Base-by-base conservation (phyloP, 23 tunicate species). In the Styela plicata region DNA sequence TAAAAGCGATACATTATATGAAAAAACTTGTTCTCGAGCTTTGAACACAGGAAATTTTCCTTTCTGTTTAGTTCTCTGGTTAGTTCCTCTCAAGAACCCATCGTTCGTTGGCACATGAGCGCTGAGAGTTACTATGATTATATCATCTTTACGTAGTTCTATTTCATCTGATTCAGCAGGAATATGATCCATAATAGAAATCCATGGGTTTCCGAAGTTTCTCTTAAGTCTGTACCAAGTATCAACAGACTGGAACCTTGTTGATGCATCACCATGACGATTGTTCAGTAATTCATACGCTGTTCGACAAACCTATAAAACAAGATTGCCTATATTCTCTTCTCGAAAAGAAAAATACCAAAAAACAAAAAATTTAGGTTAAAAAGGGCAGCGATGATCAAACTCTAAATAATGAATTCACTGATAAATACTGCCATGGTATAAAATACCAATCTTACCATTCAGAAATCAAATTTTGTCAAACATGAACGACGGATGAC, bases 1-100 rank as follows among this genome's bases (percentile, higher is more conserved):
- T 44, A 44, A 13, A 5, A 5, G 10, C 13, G 57, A 44, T 44
- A 44, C 57, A 44, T 44, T 44, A 44, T 44, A 44, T 5, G 57
- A 44, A 44, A 44, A 44, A 44, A 44, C 57, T 44, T 44, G 57
- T 44, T 44, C 57, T 5, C 57, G 57, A 44, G 10, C 70, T 65
- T 65, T 65, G 70, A 65, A 65, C 17, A 27, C 29, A 3, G 70
- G 70, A 18, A 65, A 65, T 65, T 65, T 65, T 65, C 70, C 70
- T 18, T 65, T 10, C 19, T 65, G 29, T 22, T 67, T 67, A 0
- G 71, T 67, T 22, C 71, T 67, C 31, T 67, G 71, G 71, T 67
- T 67, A 67, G 71, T 67, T 19, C 71, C 71, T 27, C 1, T 67
- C 30, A 27, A 16, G 71, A 25, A 67, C 21, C 71, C 71, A 44